phyloP scores from a whole-genome alignment of 2,797 vertebrate genomes.

The Spinibarbus caldwelli region DNA sequence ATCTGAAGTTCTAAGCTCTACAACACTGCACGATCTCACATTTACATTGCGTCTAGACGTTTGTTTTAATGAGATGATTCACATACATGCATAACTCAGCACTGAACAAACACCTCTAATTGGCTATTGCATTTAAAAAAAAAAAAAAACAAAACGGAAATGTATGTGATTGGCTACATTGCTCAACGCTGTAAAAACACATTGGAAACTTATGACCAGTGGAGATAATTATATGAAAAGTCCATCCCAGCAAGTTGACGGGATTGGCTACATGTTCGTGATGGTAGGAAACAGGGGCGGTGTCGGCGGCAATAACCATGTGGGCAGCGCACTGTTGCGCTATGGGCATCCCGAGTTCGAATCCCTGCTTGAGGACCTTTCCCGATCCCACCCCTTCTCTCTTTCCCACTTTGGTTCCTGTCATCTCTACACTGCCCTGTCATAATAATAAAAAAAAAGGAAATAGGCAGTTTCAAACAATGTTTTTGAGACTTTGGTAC shows the following conservation, averaged over 20 bases:
- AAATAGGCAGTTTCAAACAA: no score
- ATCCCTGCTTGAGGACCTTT: no score
- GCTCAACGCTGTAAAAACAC: background rate
- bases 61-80: background rate
- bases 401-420: no score
- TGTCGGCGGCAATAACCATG: no score
- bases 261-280: background rate
- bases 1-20: background rate
- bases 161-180: background rate
- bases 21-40: background rate
- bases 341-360: no score
- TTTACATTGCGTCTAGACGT: background rate
- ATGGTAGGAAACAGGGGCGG: background rate
- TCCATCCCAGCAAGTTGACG: background rate
- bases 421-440: no score
- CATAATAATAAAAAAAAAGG: no score
- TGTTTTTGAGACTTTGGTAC: no score
- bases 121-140: background rate
- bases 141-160: background rate
- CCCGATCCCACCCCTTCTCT: background rate
- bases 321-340: no score
- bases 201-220: background rate
- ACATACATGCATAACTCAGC: background rate
- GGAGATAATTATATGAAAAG: background rate
- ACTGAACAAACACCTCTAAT: background rate